Evolutionary conservation across 2,113 vertebrate genomes (phyloP).

Genomic region (Phyllostomus discolor): DNA sequence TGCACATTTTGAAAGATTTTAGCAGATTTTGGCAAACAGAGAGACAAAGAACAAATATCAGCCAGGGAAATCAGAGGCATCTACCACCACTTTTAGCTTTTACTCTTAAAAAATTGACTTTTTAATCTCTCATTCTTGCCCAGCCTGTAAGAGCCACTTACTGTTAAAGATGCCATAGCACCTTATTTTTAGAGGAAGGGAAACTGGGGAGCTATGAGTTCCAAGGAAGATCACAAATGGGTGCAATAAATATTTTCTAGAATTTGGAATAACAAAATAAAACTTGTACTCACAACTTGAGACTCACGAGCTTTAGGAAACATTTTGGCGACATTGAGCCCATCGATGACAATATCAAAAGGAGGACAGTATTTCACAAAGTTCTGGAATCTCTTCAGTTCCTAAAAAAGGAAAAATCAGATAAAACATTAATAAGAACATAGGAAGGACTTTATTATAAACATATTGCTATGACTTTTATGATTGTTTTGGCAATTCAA

Average conservation of each 20-base stretch:
- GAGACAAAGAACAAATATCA: background rate
- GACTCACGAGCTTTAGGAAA: constrained; percentile 78
- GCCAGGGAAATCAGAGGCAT: background rate
- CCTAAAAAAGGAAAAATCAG: constrained; percentile 79
- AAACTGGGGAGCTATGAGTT: background rate
- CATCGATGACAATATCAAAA: constrained; percentile 94
- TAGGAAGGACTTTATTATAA: constrained; percentile 40
- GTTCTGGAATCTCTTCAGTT: constrained; percentile 88
- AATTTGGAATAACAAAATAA: constrained; percentile 48
- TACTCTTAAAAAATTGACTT: background rate
- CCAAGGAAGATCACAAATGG: constrained; percentile 1
- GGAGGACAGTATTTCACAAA: constrained; percentile 86
- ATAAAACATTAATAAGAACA: constrained; percentile 18
- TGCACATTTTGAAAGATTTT: background rate
- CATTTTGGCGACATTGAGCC: constrained; percentile 90
- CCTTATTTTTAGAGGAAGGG: constrained; percentile 38
- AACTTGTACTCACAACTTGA: constrained; percentile 85
- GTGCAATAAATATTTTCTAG: background rate
- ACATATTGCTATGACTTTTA: background rate
- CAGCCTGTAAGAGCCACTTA: background rate
- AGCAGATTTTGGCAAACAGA: background rate
- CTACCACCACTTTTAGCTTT: background rate
- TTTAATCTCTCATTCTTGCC: background rate
- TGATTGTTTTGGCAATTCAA: background rate
- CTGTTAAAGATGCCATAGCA: background rate